These are phyloP conservation scores for Anguilla megastoma DNA, from an alignment of 2,797 vertebrate genomes.

Conservation along the genomic window DNA sequence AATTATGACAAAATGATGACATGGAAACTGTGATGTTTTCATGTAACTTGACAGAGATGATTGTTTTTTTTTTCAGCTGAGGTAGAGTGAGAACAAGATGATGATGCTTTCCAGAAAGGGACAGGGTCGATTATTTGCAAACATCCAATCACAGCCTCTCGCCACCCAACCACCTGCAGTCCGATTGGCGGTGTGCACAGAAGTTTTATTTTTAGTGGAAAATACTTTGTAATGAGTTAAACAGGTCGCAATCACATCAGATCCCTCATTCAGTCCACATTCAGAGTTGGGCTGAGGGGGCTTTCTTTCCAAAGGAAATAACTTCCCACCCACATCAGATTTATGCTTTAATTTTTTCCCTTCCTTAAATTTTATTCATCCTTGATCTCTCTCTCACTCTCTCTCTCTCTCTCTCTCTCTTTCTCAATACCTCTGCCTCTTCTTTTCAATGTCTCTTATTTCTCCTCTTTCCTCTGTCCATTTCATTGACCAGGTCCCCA, in stretches of 20 bases:
- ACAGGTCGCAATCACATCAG: neutral
- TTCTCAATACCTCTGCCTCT: neutral
- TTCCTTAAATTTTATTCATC: neutral
- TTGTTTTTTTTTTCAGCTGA: neutral
- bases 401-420: neutral
- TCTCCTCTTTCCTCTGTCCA: neutral
- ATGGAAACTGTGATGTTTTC: neutral
- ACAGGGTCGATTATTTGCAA: neutral
- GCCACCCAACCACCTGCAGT: neutral
- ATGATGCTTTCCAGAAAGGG: neutral
- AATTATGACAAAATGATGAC: neutral
- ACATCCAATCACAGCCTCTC: neutral
- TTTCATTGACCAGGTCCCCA: conserved; percentile 21
- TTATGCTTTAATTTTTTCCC: neutral
- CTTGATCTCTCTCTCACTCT: neutral
- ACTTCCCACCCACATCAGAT: neutral
- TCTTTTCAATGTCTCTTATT: neutral
- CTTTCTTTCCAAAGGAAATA: neutral
- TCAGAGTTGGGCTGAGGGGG: neutral
- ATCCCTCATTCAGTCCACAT: neutral
- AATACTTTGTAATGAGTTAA: neutral
- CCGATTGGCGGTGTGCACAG: neutral
- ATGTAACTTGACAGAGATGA: neutral
- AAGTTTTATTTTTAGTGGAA: neutral
- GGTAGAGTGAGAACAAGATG: neutral